A percentile compares a stretch with the other conserved stretches of the same genome.
Conservation (phyloP, 2,797 vertebrate genomes). For the Periophthalmus magnuspinnatus region DNA sequence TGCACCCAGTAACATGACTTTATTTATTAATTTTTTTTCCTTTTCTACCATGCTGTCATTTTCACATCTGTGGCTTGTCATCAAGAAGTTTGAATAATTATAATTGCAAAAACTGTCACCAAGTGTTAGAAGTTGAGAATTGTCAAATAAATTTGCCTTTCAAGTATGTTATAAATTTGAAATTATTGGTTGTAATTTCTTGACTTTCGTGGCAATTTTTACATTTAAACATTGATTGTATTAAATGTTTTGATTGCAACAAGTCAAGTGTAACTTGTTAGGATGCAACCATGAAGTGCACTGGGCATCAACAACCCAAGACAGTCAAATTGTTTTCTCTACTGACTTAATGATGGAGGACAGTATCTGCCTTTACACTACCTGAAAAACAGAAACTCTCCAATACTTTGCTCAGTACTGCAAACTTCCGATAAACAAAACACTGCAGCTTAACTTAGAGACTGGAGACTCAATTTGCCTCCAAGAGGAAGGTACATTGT, state of each 20-base stretch:
- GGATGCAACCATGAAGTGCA: not conserved
- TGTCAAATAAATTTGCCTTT: not conserved
- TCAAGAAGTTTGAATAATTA: conserved; percentile 1
- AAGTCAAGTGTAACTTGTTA: not conserved
- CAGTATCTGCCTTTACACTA: not conserved
- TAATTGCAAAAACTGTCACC: not conserved
- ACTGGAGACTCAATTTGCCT: not conserved
- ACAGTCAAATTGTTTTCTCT: not conserved
- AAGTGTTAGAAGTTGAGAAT: not conserved
- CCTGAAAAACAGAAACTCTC: not conserved
- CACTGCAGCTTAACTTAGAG: not conserved
- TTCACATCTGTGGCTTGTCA: not conserved
- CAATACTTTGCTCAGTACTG: no score
- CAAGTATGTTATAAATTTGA: not conserved
- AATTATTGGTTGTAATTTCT: not conserved
- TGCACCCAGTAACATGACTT: not conserved
- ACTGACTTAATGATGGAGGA: not conserved
- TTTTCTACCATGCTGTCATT: not conserved
- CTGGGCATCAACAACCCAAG: not conserved
- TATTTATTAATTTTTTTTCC: not conserved
- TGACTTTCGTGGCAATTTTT: not conserved
- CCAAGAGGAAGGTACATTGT: not conserved
- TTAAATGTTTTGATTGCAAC: not conserved
- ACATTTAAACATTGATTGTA: no score
- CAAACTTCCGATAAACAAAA: not conserved